These are phyloP conservation scores for Pseudachorutes palmiensis DNA, from an alignment of 1,140 invertebrate genomes.

Conservation along the genomic window DNA sequence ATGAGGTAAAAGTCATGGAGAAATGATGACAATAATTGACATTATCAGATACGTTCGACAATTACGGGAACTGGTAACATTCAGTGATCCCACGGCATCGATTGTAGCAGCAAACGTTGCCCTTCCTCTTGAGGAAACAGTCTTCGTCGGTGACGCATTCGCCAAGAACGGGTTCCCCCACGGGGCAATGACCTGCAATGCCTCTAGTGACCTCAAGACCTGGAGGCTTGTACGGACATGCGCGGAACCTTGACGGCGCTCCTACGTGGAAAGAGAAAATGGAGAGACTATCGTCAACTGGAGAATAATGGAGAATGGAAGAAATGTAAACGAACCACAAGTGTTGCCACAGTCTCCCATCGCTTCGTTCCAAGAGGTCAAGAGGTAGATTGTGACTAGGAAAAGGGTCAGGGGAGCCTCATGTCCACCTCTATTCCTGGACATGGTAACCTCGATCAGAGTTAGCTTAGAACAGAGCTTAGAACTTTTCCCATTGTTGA, in stretches of 20 bases:
- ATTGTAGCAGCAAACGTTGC: slow-evolving; percentile 26
- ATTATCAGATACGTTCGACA: not conserved
- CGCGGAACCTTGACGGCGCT: slow-evolving; percentile 8
- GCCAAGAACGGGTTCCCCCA: slow-evolving; percentile 18
- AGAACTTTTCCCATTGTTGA: no score
- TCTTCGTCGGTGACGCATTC: slow-evolving; percentile 21
- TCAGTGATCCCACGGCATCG: slow-evolving; percentile 20
- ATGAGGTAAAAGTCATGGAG: no score
- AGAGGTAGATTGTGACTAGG: no score
- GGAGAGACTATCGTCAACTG: no score
- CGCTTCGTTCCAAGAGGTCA: no score
- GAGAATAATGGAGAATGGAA: no score
- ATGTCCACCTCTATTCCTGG: no score
- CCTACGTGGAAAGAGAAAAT: not conserved
- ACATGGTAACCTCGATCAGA: no score
- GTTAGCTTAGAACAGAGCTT: no score
- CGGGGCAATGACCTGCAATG: slow-evolving; percentile 20
- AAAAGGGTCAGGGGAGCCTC: no score
- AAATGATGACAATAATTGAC: not conserved
- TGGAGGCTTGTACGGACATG: slow-evolving; percentile 19
- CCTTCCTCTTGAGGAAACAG: slow-evolving; percentile 16
- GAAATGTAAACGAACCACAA: no score
- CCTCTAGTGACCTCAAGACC: slow-evolving; percentile 18
- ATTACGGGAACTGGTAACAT: slow-evolving; percentile 18
- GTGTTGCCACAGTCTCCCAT: no score